Conservation (phyloP, 1,140 invertebrate species). For the Lasioglossum albipes region DNA sequence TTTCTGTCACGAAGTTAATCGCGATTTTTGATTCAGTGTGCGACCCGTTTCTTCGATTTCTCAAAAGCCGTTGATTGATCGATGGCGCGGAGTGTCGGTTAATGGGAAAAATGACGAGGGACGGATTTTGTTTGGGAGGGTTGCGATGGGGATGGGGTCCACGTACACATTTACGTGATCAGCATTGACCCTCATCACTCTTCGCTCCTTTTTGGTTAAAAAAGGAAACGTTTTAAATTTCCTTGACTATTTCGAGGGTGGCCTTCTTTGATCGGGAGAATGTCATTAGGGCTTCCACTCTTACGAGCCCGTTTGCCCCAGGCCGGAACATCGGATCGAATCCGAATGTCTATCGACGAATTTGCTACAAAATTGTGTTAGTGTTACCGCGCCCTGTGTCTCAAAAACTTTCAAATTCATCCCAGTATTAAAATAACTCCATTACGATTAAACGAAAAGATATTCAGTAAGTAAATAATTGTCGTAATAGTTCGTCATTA, state of each 20-base stretch:
- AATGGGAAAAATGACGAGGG: constrained; percentile 62
- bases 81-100: constrained; percentile 48
- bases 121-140: constrained; percentile 35
- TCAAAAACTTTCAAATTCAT: constrained; percentile 8
- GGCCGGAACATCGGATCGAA: neutral
- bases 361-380: constrained; percentile 18
- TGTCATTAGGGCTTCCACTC: constrained; percentile 69
- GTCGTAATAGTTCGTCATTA: too few relatives aligned
- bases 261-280: constrained; percentile 71
- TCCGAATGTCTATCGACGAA: constrained; percentile 13
- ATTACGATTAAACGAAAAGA: neutral
- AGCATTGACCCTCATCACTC: constrained; percentile 74
- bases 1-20: neutral
- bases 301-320: constrained; percentile 34
- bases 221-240: constrained; percentile 76
- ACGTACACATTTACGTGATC: constrained; percentile 72
- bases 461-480: too few relatives aligned
- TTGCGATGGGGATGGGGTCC: constrained; percentile 41
- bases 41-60: constrained; percentile 36
- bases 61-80: constrained; percentile 53
- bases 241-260: constrained; percentile 71
- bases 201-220: constrained; percentile 63
- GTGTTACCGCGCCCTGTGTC: neutral
- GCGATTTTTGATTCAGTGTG: constrained; percentile 30
- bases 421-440: neutral